Evolutionary conservation across 2,888 invertebrate genomes (phyloP), one percentile per base, ranked within the genome.

Genomic region (Nineta flava): DNA sequence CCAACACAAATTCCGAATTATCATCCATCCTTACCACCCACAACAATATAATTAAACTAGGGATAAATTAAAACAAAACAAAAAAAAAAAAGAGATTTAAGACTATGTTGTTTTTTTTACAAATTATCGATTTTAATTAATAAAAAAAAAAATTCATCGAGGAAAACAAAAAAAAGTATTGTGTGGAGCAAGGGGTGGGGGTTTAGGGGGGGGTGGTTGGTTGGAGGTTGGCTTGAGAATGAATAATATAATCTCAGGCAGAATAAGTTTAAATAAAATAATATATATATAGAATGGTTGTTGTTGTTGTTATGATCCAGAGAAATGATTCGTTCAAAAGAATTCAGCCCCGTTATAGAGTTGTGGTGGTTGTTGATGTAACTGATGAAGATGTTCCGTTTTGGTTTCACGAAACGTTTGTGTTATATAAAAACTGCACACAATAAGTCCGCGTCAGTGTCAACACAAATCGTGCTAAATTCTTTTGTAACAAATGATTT

Each of bases 1-100:
- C n/a, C n/a, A 72, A 67, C 71, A 72, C 71, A 72, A 71, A 68
- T n/a, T n/a, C n/a, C n/a, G n/a, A n/a, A n/a, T n/a, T n/a, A n/a
- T n/a, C 12, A 38, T 2, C 64, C 69, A 68, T 75, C 76, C 76
- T 77, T 77, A 75, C 77, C n/a, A 78, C 75, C 78, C 78, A 78
- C 77, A 79, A 77, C 78, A 47, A 74, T 72, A 73, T 73, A 72
- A 72, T 71, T 71, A 73, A 72, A 70, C 69, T 47, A 41, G 71
- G n/a, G 71, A 72, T 70, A 73, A 72, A 71, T 72, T 72, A 73
- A 74, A 75, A 72, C 61, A 59, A 51, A 52, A 48, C 51, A 53
- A 52, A 46, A 53, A 38, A 38, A 38, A 12, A 9, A 38, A 38
- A n/a, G 4, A 5, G 7, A 12, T 38, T 52, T 52, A 51, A 51